These are phyloP conservation scores for Dasysyrphus albostriatus DNA, from an alignment of 2,888 invertebrate species.

Conservation along the genomic window DNA sequence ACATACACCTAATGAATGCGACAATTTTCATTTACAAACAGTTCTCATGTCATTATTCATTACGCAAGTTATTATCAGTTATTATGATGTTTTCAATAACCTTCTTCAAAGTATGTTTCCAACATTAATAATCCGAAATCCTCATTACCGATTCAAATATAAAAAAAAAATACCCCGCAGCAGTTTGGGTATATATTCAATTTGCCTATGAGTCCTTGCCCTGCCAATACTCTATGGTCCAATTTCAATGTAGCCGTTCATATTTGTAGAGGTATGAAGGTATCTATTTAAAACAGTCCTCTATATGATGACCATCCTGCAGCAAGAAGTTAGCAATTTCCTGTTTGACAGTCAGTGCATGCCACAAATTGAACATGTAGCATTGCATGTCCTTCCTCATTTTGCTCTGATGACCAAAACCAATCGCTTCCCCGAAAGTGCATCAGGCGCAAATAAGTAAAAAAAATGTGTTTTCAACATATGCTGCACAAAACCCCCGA, in stretches of 20 bases:
- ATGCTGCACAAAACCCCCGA: not conserved
- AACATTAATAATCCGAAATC: slow-evolving; percentile 4
- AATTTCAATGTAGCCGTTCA: not conserved
- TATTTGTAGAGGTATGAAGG: not conserved
- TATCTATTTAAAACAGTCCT: slow-evolving; percentile 4
- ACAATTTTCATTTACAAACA: not conserved
- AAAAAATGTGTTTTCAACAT: slow-evolving; percentile 7
- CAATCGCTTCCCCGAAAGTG: not conserved
- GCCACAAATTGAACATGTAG: slow-evolving; percentile 19
- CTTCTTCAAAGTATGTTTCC: not conserved
- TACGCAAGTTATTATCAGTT: not conserved
- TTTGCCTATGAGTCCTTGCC: not conserved
- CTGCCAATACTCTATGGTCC: not conserved
- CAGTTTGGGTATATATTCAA: not conserved
- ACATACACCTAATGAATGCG: not conserved
- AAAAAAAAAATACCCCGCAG: not conserved
- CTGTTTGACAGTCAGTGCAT: slow-evolving; percentile 14
- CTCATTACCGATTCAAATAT: slow-evolving; percentile 7
- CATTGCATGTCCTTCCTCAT: not conserved
- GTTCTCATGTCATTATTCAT: not conserved
- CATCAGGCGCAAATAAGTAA: not conserved
- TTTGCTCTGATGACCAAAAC: not conserved
- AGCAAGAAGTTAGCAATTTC: slow-evolving; percentile 30
- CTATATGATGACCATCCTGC: slow-evolving; percentile 5
- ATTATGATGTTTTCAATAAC: slow-evolving; percentile 4